A percentile compares a stretch with the other conserved stretches of the same genome.
phyloP scores from a whole-genome alignment of 2,797 vertebrate genomes.

The Melanogrammus aeglefinus region DNA sequence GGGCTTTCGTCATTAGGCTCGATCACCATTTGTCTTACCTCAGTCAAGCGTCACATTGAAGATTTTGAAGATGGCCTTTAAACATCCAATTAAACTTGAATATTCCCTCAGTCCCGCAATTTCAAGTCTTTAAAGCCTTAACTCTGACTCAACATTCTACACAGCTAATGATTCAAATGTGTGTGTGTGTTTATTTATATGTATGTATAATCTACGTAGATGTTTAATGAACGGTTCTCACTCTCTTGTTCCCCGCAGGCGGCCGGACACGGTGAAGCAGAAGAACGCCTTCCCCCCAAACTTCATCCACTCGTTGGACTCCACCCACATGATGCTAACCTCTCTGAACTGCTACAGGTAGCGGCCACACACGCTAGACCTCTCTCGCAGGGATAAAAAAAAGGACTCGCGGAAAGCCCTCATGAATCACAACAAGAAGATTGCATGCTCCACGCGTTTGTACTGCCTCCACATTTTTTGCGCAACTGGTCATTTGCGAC shows the following conservation, averaged over 20 bases:
- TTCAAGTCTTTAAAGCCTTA: background rate
- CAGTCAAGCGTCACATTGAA: too few relatives aligned
- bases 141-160: background rate
- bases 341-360: constrained; percentile 88
- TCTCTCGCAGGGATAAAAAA: too few relatives aligned
- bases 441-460: background rate
- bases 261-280: constrained; percentile 89
- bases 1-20: too few relatives aligned
- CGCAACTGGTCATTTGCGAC: background rate
- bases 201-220: too few relatives aligned
- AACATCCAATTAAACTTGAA: too few relatives aligned
- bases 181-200: too few relatives aligned
- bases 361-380: background rate
- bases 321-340: constrained; percentile 98
- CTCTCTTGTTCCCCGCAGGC: constrained; percentile 66
- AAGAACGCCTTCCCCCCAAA: constrained; percentile 97
- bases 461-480: too few relatives aligned
- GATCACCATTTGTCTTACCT: too few relatives aligned
- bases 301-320: constrained; percentile 98
- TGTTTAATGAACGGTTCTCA: background rate
- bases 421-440: background rate
- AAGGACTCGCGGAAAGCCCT: background rate
- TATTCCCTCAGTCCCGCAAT: background rate
- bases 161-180: background rate
- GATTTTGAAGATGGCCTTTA: too few relatives aligned